Base-by-base conservation (phyloP, 2,113 vertebrate genomes). In the Antigone vipio region DNA sequence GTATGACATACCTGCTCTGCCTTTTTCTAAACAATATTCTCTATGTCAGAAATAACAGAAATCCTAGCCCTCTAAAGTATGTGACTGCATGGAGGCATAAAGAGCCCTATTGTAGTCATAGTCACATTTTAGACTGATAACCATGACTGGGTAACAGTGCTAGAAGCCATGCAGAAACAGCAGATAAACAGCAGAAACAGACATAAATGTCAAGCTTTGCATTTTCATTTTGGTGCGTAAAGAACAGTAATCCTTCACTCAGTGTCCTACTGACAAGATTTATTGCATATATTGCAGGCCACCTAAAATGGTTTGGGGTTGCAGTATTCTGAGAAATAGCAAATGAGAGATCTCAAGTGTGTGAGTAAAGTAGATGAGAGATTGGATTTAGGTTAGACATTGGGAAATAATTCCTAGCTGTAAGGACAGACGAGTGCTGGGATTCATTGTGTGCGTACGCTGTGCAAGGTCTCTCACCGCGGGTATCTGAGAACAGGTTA, bases 141-240 rank as follows among this genome's bases (percentile, higher is more conserved):
- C n/a, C 3, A 2, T 67, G 88, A 52, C 55, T 60, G n/a, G 40
- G 75, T 84, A 89, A 86, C 67, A 83, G 66, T 86, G 76, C 78
- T 79, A 35, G 64, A 92, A 96, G 90, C 71, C 64, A 86, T 59
- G 42, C 59, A 97, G 67, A 85, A 92, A 74, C 45, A 77, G 90
- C 82, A 89, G 89, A 95, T 93, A 96, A 95, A 94, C 79, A 79
- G 80, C 89, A 85, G 89, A 92, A 94, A 75, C 44, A 85, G 82
- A 73, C 85, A 94, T 71, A 97, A 91, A 89, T 93, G 91, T 85
- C 77, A 94, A 85, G 53, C 66, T 97, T 94, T 95, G 91, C 84
- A 96, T 93, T 94, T 93, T 94, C 84, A 81, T 92, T 96, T 92
- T 3, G 1, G 67, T 75, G 63, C 64, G 40, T 95, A 94, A 85